Conservation (phyloP, 2,888 invertebrate genomes). For the Cosmorhoe ocellata region DNA sequence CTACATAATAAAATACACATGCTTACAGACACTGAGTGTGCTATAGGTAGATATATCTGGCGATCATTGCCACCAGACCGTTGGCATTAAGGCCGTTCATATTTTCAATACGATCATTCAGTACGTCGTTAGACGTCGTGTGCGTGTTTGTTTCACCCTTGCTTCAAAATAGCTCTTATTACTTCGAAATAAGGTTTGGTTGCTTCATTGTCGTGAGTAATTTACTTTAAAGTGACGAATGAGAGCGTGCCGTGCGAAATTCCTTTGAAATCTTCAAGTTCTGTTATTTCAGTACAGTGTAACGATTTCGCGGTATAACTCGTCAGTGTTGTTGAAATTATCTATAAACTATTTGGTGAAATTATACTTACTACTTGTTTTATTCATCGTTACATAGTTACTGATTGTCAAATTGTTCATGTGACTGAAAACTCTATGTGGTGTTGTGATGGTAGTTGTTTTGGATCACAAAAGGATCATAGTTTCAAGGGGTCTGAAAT, state of each 20-base stretch:
- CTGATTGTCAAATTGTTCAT: too few species aligned
- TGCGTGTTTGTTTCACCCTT: constrained; percentile 63
- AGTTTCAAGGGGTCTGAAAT: constrained; percentile 1
- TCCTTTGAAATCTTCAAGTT: constrained; percentile 65
- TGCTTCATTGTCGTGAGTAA: constrained; percentile 50
- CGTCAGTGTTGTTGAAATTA: constrained; percentile 34
- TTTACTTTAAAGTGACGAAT: constrained; percentile 70
- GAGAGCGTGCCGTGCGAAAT: constrained; percentile 69
- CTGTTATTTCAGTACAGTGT: constrained; percentile 48
- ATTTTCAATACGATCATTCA: constrained; percentile 55
- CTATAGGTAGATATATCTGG: constrained; percentile 38
- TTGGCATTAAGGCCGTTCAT: constrained; percentile 55
- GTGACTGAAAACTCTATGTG: background rate
- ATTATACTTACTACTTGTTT: too few species aligned
- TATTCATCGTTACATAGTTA: too few species aligned
- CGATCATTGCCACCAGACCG: constrained; percentile 61
- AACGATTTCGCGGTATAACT: constrained; percentile 40
- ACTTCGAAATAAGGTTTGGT: constrained; percentile 37
- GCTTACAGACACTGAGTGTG: constrained; percentile 24
- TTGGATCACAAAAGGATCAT: constrained; percentile 12
- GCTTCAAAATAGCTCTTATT: constrained; percentile 42
- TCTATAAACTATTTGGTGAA: background rate
- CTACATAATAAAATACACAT: constrained; percentile 43
- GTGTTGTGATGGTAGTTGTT: background rate
- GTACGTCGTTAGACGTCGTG: constrained; percentile 61